Evolutionary conservation across 2,113 vertebrate genomes (phyloP), one percentile per base, ranked within the genome.

Genomic region (Podilymbus podiceps): DNA sequence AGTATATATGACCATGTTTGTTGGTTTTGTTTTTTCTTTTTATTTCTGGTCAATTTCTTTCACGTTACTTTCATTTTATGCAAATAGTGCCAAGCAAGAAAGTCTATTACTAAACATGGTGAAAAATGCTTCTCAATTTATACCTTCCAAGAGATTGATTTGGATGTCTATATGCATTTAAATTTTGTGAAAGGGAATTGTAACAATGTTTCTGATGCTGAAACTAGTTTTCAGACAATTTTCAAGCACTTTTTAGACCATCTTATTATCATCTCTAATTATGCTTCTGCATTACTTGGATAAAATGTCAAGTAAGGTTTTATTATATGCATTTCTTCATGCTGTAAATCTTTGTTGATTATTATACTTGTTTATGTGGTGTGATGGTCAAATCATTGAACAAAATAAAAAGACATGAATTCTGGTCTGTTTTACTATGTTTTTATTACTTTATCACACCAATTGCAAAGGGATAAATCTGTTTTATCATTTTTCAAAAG

Each of bases 321-420:
- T 88, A 66, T 74, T 93, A 40, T 25, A 74, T 24, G 17, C 22
- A n/a, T 2, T 24, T 93, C 15, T 93, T 96, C 49, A 46, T 62
- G n/a, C 22, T 75, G 27, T 96, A 93, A 94, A 92, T 93, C 24
- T 93, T 80, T 91, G 72, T 80, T 91, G 72, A 72, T 95, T 89
- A 74, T 76, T 96, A 97, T 95, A 55, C 59, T 85, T 93, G 53
- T 89, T 97, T 88, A 89, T 94, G 88, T 95, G 74, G 73, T 93
- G 83, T 95, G 74, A 76, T 93, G 83, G 71, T 87, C 85, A 93
- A 52, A 56, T 16, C 38, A n/a, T 23, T 84, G 68, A 53, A 64
- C 69, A 85, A 91, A 74, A 33, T 30, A 71, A 80, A 56, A 76
- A 69, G 23, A 53, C 27, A 64, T 58, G 62, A 87, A 78, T 93